Percentiles rank a stretch among this genome's conserved stretches.
These are phyloP conservation scores for Omphaloscelis lunosa DNA, from an alignment of 2,888 invertebrate species.

Conservation along the genomic window DNA sequence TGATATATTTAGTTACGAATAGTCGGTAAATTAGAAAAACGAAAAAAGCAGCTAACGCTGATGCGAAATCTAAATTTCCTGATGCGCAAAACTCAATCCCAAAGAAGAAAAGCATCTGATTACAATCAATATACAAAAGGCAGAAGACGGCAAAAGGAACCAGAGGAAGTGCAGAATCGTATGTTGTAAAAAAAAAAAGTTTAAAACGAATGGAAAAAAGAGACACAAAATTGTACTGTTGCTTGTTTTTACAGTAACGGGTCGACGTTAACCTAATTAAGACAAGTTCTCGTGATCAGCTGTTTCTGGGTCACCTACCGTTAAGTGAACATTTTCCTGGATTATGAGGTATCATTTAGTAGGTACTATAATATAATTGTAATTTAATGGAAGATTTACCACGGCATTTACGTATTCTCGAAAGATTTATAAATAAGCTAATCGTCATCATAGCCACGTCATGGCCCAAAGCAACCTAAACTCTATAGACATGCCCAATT, in stretches of 20 bases:
- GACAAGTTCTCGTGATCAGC: constrained; percentile 66
- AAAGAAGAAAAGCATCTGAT: not conserved
- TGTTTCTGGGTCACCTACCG: constrained; percentile 67
- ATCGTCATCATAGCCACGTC: constrained; percentile 43
- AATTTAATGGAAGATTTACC: constrained; percentile 31
- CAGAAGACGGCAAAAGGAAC: not conserved
- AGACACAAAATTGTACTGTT: constrained; percentile 52
- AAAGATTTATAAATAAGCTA: constrained; percentile 40
- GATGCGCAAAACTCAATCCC: not conserved
- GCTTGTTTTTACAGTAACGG: constrained; percentile 59
- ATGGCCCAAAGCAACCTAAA: constrained; percentile 26
- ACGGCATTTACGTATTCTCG: constrained; percentile 39
- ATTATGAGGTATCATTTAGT: constrained; percentile 35
- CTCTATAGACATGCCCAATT: constrained; percentile 24
- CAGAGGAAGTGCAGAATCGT: not conserved
- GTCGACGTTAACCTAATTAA: constrained; percentile 63
- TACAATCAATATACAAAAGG: not conserved
- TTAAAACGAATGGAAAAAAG: constrained; percentile 43
- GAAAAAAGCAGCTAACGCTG: not conserved
- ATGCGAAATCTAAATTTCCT: not conserved
- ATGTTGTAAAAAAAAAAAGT: constrained; percentile 35
- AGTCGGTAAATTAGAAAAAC: not conserved
- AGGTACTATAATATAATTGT: constrained; percentile 31
- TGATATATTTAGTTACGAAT: not conserved
- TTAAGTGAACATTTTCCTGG: constrained; percentile 67